These are phyloP conservation scores for Sitobion miscanthi DNA, from an alignment of 1,140 invertebrate species.

Conservation along the genomic window DNA sequence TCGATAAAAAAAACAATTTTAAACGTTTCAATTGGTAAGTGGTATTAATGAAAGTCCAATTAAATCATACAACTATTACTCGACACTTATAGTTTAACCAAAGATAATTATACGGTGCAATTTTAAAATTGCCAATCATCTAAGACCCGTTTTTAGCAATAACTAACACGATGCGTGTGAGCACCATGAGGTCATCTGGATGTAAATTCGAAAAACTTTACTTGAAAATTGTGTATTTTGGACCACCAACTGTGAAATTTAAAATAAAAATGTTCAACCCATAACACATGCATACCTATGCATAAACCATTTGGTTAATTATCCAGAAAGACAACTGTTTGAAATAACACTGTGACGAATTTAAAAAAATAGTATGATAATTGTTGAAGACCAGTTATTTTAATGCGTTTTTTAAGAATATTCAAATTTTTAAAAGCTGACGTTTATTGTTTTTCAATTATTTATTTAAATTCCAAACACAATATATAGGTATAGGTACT, in stretches of 20 bases:
- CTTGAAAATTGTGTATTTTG: not conserved
- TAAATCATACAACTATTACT: not conserved
- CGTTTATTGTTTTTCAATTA: not conserved
- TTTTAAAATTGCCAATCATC: not conserved
- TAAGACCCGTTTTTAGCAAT: not conserved
- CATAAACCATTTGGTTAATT: not conserved
- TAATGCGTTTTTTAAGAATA: too few relatives aligned
- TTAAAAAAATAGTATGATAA: slow-evolving; percentile 2
- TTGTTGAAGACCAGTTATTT: not conserved
- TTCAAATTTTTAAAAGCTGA: not conserved
- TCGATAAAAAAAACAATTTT: not conserved
- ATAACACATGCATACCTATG: not conserved
- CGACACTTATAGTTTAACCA: not conserved
- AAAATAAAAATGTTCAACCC: not conserved
- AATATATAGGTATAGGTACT: not conserved
- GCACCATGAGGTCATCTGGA: not conserved
- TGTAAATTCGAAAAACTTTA: slow-evolving; percentile 15
- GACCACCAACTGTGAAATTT: slow-evolving; percentile 23
- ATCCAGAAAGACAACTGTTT: not conserved
- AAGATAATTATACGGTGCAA: not conserved
- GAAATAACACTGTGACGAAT: not conserved
- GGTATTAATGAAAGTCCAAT: not conserved
- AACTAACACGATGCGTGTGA: not conserved
- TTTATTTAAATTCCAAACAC: not conserved
- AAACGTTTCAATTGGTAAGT: not conserved